Evolutionary conservation across 2,797 vertebrate genomes (phyloP).

Genomic region (Neostethus bicornis): DNA sequence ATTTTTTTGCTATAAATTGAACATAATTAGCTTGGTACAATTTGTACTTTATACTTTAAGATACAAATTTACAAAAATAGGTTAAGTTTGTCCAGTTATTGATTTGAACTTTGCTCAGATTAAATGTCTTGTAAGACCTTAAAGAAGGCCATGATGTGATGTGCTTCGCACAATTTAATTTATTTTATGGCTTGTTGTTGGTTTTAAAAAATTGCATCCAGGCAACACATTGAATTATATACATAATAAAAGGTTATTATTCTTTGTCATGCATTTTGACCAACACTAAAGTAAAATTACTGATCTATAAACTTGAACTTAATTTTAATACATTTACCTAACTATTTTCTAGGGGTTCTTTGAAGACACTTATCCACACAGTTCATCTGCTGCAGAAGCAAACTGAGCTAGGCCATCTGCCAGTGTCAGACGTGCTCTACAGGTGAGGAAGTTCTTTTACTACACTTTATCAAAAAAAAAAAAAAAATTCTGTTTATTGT

Average conservation of each 20-base stretch:
- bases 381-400: conserved; percentile 98
- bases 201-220: too few species aligned
- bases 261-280: conserved; percentile 13
- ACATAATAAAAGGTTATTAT: too few species aligned
- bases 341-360: conserved; percentile 86
- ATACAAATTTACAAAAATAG: conserved; percentile 12
- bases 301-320: conserved; percentile 26
- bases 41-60: too few species aligned
- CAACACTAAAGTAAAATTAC: too few species aligned
- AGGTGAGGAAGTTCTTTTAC: conserved; percentile 77
- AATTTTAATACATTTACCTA: conserved; percentile 39
- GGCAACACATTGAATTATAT: too few species aligned
- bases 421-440: conserved; percentile 96
- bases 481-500: too few species aligned
- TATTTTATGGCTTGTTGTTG: too few species aligned
- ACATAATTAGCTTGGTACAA: background rate
- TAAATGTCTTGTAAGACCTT: conserved; percentile 23
- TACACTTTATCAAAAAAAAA: background rate
- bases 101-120: conserved; percentile 19
- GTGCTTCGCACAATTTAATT: conserved; percentile 13
- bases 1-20: background rate
- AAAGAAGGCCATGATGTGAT: conserved; percentile 17
- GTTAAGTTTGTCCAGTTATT: conserved; percentile 13
- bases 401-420: conserved; percentile 91
- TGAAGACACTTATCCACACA: conserved; percentile 99